phyloP scores from a whole-genome alignment of 2,113 vertebrate species.

The Rhinogobius similis region DNA sequence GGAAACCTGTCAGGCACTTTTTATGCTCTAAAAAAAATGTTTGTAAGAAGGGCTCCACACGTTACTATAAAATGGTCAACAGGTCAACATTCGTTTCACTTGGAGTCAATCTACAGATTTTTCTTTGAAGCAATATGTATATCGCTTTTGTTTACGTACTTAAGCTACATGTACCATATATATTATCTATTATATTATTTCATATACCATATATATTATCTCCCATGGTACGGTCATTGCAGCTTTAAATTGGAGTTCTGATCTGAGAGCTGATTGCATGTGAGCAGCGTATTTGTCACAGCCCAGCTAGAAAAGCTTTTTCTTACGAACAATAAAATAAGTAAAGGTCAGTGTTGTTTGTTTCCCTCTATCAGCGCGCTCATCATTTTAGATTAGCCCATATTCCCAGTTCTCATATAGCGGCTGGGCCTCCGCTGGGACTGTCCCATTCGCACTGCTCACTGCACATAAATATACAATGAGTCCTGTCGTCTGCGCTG shows the following conservation, averaged over 20 bases:
- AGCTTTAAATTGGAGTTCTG: slow-evolving; percentile 1
- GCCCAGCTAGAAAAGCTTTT: neutral
- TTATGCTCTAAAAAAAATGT: neutral
- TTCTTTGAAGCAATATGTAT: no score
- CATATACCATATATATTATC: neutral
- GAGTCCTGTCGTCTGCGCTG: neutral
- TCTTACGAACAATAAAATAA: slow-evolving; percentile 7
- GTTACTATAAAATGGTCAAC: neutral
- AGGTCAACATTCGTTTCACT: no score
- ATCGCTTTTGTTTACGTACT: no score
- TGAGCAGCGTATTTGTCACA: slow-evolving; percentile 1
- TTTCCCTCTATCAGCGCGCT: neutral
- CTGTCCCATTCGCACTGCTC: slow-evolving; percentile 11
- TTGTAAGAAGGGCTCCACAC: neutral
- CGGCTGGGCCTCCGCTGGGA: neutral
- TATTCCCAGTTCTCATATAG: neutral
- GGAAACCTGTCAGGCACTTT: no score
- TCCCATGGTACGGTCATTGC: neutral
- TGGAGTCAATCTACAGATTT: no score
- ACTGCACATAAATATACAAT: slow-evolving; percentile 38
- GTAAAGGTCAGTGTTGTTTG: slow-evolving; percentile 13
- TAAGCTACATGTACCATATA: no score
- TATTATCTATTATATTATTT: no score
- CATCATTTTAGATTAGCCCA: neutral
- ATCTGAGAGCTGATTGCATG: neutral